These are phyloP conservation scores for Pentalonia nigronervosa DNA, from an alignment of 1,140 invertebrate species.

Conservation along the genomic window DNA sequence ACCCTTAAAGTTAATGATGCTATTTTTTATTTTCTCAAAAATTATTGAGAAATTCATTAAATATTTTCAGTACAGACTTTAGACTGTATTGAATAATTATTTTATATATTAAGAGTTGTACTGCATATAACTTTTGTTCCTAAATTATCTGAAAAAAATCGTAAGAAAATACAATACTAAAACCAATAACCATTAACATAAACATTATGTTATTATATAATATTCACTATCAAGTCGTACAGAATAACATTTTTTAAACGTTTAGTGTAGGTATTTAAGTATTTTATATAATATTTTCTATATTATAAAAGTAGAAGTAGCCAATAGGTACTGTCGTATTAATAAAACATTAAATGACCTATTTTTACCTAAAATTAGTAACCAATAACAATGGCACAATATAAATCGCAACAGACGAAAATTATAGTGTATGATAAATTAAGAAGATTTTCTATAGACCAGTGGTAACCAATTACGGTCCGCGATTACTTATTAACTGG, in stretches of 20 bases:
- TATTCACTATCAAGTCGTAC: not conserved
- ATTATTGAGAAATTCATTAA: not conserved
- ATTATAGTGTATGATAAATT: not conserved
- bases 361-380: not conserved
- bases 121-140: too few species aligned
- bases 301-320: not conserved
- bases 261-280: too few species aligned
- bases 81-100: not conserved
- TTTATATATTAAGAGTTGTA: not conserved
- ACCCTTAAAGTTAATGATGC: too few species aligned
- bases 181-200: not conserved
- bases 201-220: not conserved
- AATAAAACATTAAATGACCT: too few species aligned
- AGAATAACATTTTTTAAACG: not conserved
- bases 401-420: not conserved
- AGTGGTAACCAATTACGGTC: too few species aligned
- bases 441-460: not conserved
- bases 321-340: not conserved
- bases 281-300: not conserved
- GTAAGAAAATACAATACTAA: too few species aligned
- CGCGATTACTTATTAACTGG: too few species aligned
- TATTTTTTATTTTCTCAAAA: not conserved
- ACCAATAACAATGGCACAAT: not conserved
- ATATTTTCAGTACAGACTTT: not conserved
- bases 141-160: too few species aligned